Evolutionary conservation across 2,888 invertebrate species (phyloP).

Genomic region (Himalopsyche japonica): DNA sequence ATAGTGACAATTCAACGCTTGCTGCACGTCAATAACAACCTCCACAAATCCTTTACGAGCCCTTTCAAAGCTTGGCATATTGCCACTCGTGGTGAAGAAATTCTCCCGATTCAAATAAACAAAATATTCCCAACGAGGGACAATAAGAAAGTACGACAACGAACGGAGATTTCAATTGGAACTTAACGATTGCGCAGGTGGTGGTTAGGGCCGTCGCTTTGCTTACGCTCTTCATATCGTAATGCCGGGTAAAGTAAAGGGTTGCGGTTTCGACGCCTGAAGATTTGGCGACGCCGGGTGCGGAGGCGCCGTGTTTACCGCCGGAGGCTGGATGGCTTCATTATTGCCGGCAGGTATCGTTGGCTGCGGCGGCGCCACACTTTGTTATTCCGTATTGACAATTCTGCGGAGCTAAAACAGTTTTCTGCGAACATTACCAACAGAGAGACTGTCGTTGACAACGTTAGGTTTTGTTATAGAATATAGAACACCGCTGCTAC

Average conservation of each 20-base stretch:
- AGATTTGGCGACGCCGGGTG: background rate
- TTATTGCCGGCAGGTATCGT: constrained; percentile 2
- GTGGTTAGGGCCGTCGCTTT: constrained; percentile 6
- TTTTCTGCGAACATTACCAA: background rate
- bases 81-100: constrained; percentile 3
- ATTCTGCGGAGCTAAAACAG: background rate
- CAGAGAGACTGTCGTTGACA: background rate
- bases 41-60: constrained; percentile 14
- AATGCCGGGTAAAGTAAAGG: background rate
- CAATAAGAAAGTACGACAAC: constrained; percentile 21
- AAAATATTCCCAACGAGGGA: constrained; percentile 21
- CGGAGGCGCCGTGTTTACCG: background rate
- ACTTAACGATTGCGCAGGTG: constrained; percentile 29
- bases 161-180: constrained; percentile 19
- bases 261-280: background rate
- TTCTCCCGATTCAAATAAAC: constrained; percentile 12
- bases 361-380: background rate
- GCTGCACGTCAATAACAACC: constrained; percentile 6
- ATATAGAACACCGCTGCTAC: background rate
- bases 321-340: background rate
- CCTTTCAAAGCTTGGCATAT: constrained; percentile 15
- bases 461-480: background rate
- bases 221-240: constrained; percentile 4
- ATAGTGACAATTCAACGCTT: constrained; percentile 16
- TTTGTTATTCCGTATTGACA: constrained; percentile 4